These are phyloP conservation scores for Symphodus melops DNA, from an alignment of 2,113 vertebrate genomes.

Conservation along the genomic window DNA sequence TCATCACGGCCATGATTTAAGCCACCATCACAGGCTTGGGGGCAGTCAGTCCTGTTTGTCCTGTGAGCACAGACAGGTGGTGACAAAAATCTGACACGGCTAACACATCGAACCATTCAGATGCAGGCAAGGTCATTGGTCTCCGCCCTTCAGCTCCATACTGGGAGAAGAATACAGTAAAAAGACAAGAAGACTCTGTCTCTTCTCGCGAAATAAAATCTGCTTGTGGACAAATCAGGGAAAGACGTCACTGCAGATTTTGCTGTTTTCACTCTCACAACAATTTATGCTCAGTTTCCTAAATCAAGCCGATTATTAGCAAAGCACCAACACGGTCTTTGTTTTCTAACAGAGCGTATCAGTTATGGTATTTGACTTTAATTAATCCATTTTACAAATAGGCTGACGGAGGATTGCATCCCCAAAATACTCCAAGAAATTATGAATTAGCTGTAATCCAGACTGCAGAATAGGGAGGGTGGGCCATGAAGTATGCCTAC, in stretches of 20 bases:
- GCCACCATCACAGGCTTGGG: background rate
- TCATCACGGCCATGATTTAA: background rate
- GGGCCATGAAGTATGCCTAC: constrained; percentile 24
- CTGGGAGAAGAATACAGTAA: background rate
- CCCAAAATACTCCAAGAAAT: constrained; percentile 34
- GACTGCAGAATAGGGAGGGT: constrained; percentile 23
- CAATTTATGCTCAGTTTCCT: background rate
- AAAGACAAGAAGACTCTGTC: background rate
- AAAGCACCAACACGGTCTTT: background rate
- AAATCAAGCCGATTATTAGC: constrained; percentile 15
- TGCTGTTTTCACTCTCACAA: background rate
- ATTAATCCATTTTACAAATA: constrained; percentile 57
- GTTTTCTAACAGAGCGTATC: constrained; percentile 13
- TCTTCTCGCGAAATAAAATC: no score
- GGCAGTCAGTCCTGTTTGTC: background rate
- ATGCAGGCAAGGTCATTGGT: constrained; percentile 36
- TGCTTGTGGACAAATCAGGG: no score
- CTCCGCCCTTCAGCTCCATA: constrained; percentile 4
- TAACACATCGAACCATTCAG: background rate
- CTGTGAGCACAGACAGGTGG: background rate
- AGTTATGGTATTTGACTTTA: constrained; percentile 34
- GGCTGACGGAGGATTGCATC: constrained; percentile 13
- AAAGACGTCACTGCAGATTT: background rate
- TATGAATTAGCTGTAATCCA: constrained; percentile 62
- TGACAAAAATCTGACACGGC: background rate